phyloP scores from a whole-genome alignment of 2,113 vertebrate genomes.

The Muntiacus muntjak region DNA sequence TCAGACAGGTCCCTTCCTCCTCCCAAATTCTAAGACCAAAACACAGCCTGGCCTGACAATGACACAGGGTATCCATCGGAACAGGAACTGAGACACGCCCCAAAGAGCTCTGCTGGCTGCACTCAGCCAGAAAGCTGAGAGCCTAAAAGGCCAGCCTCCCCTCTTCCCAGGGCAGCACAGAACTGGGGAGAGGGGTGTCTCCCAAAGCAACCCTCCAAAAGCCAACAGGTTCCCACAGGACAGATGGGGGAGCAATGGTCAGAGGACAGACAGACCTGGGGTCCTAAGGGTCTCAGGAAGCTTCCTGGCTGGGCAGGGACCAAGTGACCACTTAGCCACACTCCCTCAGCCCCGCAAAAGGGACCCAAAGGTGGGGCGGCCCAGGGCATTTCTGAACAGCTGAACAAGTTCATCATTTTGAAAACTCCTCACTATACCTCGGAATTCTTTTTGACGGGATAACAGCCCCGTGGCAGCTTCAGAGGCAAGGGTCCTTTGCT shows the following conservation, averaged over 20 bases:
- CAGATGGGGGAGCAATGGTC: no score
- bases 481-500: not conserved
- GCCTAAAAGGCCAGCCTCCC: not conserved
- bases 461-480: rapidly evolving
- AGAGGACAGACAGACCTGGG: not conserved
- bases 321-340: not conserved
- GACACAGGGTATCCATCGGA: not conserved
- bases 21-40: not conserved
- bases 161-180: no score
- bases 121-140: not conserved
- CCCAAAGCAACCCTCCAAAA: not conserved
- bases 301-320: not conserved
- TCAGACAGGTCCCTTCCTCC: not conserved
- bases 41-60: not conserved
- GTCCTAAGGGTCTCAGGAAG: not conserved
- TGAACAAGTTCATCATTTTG: not conserved
- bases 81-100: no score
- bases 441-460: not conserved
- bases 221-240: not conserved
- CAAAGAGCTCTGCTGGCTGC: not conserved
- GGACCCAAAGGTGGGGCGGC: not conserved
- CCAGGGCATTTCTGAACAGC: not conserved
- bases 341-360: not conserved
- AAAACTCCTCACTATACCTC: rapidly evolving
- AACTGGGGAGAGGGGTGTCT: not conserved